Evolutionary conservation across 2,797 vertebrate genomes (phyloP).

Genomic region (Melanotaenia trifasciata): DNA sequence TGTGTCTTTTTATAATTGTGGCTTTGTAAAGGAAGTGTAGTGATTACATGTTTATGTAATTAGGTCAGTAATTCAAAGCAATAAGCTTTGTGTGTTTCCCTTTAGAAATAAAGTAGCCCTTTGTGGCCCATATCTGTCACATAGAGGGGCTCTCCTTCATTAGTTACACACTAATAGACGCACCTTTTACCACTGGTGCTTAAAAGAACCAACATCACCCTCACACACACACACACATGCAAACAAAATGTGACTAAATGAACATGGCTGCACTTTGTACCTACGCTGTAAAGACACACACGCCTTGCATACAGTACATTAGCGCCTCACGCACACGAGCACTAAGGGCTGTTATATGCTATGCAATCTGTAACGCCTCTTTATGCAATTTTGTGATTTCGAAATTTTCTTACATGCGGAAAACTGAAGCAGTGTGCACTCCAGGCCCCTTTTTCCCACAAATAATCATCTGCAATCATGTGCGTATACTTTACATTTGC

Average conservation of each 20-base stretch:
- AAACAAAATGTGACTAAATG: neutral
- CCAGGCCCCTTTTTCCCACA: neutral
- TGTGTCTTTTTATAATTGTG: conserved; percentile 47
- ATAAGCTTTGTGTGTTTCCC: conserved; percentile 55
- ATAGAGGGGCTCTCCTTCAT: conserved; percentile 60
- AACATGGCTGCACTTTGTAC: conserved; percentile 7
- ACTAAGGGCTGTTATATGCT: neutral
- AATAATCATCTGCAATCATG: neutral
- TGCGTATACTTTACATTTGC: neutral
- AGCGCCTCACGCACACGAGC: neutral
- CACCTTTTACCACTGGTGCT: conserved; percentile 32
- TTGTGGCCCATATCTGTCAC: conserved; percentile 79
- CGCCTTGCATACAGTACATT: neutral
- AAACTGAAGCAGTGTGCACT: neutral
- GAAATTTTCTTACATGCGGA: neutral
- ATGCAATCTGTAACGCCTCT: neutral
- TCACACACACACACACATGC: conserved; percentile 7
- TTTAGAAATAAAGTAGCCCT: conserved; percentile 67
- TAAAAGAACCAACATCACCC: conserved; percentile 12
- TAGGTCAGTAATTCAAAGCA: conserved; percentile 71
- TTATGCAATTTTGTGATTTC: neutral
- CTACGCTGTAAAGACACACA: neutral
- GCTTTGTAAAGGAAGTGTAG: conserved; percentile 52
- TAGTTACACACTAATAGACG: conserved; percentile 62
- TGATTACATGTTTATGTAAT: conserved; percentile 73